A percentile compares a stretch with the other conserved stretches of the same genome.
These are phyloP conservation scores for Ammodytes marinus DNA, from an alignment of 2,113 vertebrate species.

Conservation along the genomic window DNA sequence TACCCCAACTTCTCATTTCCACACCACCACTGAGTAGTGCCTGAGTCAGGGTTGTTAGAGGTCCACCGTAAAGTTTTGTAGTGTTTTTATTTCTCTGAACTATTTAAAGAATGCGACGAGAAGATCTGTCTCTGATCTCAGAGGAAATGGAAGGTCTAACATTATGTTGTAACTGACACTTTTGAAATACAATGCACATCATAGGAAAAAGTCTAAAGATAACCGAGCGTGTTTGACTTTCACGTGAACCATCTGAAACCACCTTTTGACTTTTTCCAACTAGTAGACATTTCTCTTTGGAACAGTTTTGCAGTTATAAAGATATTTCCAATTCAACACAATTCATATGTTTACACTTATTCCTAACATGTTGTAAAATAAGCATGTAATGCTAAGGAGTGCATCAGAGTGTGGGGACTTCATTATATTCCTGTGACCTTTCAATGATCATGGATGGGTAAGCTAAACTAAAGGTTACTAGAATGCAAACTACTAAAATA, in stretches of 20 bases:
- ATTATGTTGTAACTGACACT: conserved; percentile 4
- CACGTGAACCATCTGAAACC: neutral
- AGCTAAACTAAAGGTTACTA: conserved; percentile 1
- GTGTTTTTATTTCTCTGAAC: conserved; percentile 24
- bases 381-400: accelerated
- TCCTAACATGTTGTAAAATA: neutral
- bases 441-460: neutral
- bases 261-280: conserved; percentile 28
- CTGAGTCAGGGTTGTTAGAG: conserved; percentile 15
- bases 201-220: conserved; percentile 40
- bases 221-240: neutral
- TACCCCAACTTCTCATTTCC: neutral
- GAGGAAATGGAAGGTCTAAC: conserved; percentile 55
- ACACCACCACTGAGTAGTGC: neutral
- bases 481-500: conserved; percentile 11
- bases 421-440: conserved; percentile 23
- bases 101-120: conserved; percentile 51
- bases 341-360: neutral
- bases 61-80: conserved; percentile 2
- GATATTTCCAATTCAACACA: too few species aligned
- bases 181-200: neutral
- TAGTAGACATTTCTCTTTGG: neutral
- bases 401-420: neutral
- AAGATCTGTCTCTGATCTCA: conserved; percentile 23
- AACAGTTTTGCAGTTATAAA: neutral